Evolutionary conservation across 1,140 invertebrate genomes (phyloP).

Genomic region (Sinonovacula constricta): DNA sequence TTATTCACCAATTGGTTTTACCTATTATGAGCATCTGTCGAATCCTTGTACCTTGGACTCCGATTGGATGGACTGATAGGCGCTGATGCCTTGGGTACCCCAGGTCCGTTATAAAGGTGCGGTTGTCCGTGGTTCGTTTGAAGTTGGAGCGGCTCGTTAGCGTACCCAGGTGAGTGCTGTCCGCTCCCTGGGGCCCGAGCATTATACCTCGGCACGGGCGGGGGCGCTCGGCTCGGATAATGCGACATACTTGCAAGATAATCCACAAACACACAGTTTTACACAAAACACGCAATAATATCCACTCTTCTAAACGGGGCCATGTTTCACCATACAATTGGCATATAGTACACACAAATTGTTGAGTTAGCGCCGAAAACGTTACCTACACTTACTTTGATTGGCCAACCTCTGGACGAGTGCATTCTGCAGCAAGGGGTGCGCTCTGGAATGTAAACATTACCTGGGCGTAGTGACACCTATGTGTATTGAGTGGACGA

Average conservation of each 20-base stretch:
- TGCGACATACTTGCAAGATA: conserved; percentile 10
- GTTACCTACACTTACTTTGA: conserved; percentile 1
- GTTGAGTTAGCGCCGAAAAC: conserved; percentile 11
- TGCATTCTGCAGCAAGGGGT: conserved; percentile 10
- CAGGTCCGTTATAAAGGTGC: conserved; percentile 40
- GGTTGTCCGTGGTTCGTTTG: conserved; percentile 6
- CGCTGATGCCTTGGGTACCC: not conserved
- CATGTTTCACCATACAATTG: conserved; percentile 34
- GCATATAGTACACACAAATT: conserved; percentile 3
- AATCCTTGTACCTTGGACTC: conserved; percentile 47
- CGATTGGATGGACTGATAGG: conserved; percentile 40
- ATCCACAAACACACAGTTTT: not conserved
- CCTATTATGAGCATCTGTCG: conserved; percentile 51
- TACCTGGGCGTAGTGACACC: too few species aligned
- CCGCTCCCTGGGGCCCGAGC: not conserved
- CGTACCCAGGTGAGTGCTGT: conserved; percentile 45
- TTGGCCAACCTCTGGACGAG: conserved; percentile 29
- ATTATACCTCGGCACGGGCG: conserved; percentile 34
- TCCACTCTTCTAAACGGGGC: conserved; percentile 25
- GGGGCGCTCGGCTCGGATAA: conserved; percentile 40
- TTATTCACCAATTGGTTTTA: too few species aligned
- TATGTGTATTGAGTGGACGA: too few species aligned
- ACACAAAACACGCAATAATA: conserved; percentile 9
- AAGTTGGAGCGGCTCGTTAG: conserved; percentile 47
- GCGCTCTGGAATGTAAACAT: conserved; percentile 17